Percentiles rank a stretch among this genome's conserved stretches.
Conservation (phyloP, 2,888 invertebrate genomes). For the Nomada ruficornis region DNA sequence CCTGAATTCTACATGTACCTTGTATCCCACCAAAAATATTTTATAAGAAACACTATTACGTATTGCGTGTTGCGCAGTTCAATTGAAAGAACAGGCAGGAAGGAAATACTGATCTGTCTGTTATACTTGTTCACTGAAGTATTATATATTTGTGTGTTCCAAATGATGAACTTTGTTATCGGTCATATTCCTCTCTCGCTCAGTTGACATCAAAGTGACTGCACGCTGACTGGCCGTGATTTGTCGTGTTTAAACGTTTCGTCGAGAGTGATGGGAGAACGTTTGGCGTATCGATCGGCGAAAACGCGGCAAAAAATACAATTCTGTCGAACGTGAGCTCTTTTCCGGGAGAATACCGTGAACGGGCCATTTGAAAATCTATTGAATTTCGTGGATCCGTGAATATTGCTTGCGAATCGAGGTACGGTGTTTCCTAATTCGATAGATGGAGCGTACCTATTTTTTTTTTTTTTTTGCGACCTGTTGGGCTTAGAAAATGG, state of each 20-base stretch:
- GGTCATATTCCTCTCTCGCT: slow-evolving; percentile 42
- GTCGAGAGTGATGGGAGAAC: slow-evolving; percentile 16
- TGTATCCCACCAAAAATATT: too few relatives aligned
- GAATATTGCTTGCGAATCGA: slow-evolving; percentile 29
- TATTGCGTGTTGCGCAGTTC: too few relatives aligned
- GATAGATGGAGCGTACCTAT: slow-evolving; percentile 26
- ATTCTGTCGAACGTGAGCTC: slow-evolving; percentile 30
- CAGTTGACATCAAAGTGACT: slow-evolving; percentile 55
- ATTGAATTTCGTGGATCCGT: slow-evolving; percentile 38
- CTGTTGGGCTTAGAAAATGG: neutral
- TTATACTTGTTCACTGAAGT: slow-evolving; percentile 37
- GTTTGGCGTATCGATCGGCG: slow-evolving; percentile 46
- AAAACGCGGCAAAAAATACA: slow-evolving; percentile 42
- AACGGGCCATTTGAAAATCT: slow-evolving; percentile 41
- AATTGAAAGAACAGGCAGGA: too few relatives aligned
- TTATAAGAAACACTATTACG: too few relatives aligned
- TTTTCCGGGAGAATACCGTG: slow-evolving; percentile 26
- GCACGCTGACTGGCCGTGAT: slow-evolving; percentile 30
- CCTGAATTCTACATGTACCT: too few relatives aligned
- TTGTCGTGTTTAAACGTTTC: slow-evolving; percentile 38
- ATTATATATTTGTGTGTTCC: slow-evolving; percentile 62
- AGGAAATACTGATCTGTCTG: too few relatives aligned
- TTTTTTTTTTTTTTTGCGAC: slow-evolving; percentile 8
- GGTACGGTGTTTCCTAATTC: slow-evolving; percentile 38
- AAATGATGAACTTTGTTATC: slow-evolving; percentile 66